Evolutionary conservation across 1,140 invertebrate species (phyloP), one percentile per base, ranked within the genome.

Genomic region (Teleogryllus occipitalis): DNA sequence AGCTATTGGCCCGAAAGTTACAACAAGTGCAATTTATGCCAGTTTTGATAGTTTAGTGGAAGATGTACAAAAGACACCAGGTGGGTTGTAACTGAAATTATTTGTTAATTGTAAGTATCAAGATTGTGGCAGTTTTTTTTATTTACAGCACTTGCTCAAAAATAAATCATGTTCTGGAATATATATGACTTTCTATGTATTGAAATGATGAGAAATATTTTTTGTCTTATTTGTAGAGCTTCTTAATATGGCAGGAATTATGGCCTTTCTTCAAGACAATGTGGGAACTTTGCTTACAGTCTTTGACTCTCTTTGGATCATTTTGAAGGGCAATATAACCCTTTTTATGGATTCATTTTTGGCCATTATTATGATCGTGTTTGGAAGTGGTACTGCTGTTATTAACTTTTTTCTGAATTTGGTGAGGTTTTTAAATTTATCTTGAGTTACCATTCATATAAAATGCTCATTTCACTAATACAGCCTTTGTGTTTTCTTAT

Each of bases 381-480:
- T 99, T 75, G 96, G 95, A 79, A 97, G 97, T 54, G 96, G 97
- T 80, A 94, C 97, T 22, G 96, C 97, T 14, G 91, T 99, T 78
- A 90, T 99, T 77, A 98, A 98, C 86, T 97, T 98, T 85, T 89
- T 96, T 79, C 89, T 99, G 27, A 96, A 95, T 85, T 90, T 95
- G 88, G 96, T 97, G 88, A 90, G 89, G 89, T 27, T 12, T 18
- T 78, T 21, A 65, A 15, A 77, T 47, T 72, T n/a, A 8, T 14
- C 47, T 78, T 27, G n/a, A 27, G 54, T 49, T n/a, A n/a, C 22
- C 7, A 18, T 77, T 54, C 27, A 27, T 77, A 3, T 21, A 14
- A 46, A 4, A 75, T 22, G 10, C 65, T 72, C 6, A 72, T 72
- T 72, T 18, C 74, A 22, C 74, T 22, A 21, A 12, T n/a, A 22